These are phyloP conservation scores for Cataglyphis hispanica DNA, from an alignment of 1,140 invertebrate genomes.

Conservation along the genomic window DNA sequence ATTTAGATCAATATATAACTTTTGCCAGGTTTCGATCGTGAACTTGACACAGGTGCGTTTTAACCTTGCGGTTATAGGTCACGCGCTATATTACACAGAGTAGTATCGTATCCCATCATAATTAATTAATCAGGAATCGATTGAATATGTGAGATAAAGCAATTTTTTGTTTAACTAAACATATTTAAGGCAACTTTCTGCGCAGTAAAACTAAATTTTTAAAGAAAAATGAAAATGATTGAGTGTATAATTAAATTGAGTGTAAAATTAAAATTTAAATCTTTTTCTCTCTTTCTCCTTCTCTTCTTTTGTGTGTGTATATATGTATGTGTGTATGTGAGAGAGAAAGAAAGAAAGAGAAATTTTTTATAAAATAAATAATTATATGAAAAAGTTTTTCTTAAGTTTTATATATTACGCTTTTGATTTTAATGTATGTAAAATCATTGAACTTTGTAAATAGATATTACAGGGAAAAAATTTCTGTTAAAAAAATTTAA, in stretches of 20 bases:
- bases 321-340: too few species aligned
- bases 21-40: slow-evolving; percentile 8
- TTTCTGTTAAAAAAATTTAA: neutral
- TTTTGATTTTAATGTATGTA: neutral
- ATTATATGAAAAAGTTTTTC: neutral
- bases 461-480: too few species aligned
- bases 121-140: slow-evolving; percentile 24
- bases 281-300: too few species aligned
- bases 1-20: slow-evolving; percentile 24
- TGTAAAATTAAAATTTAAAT: neutral
- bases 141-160: neutral
- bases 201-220: neutral
- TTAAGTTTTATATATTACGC: neutral
- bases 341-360: too few species aligned
- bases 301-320: too few species aligned
- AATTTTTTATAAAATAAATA: neutral
- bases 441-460: neutral
- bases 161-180: slow-evolving; percentile 22
- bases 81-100: slow-evolving; percentile 12
- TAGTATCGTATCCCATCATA: neutral
- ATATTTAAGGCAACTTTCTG: neutral
- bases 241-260: too few species aligned
- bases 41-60: slow-evolving; percentile 48
- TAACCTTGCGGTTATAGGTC: slow-evolving; percentile 32
- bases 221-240: neutral